Evolutionary conservation across 2,888 invertebrate species (phyloP).

Genomic region (Tetragonula carbonaria): DNA sequence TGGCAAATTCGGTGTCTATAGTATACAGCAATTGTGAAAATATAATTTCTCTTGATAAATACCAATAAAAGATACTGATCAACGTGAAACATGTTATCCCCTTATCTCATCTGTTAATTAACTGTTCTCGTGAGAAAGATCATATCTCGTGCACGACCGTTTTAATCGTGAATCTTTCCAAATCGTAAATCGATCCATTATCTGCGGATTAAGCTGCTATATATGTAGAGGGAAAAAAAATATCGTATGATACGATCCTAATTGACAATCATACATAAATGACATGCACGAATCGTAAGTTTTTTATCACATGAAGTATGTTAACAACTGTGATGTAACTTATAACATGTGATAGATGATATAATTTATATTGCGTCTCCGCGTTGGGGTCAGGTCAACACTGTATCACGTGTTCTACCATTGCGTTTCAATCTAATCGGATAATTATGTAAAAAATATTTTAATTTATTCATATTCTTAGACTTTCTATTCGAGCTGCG

Average conservation of each 20-base stretch:
- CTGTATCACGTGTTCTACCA: neutral
- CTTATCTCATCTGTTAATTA: constrained; percentile 27
- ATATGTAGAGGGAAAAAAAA: too few relatives aligned
- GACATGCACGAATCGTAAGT: neutral
- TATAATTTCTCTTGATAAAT: too few relatives aligned
- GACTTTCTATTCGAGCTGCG: neutral
- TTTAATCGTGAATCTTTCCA: constrained; percentile 35
- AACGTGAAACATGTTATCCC: neutral
- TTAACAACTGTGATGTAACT: constrained; percentile 12
- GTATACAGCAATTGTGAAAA: neutral
- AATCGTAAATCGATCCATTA: neutral
- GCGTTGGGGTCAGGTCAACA: constrained; percentile 21
- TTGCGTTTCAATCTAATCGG: neutral
- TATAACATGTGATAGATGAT: neutral
- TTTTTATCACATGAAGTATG: neutral
- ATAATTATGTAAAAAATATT: neutral
- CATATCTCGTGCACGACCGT: neutral
- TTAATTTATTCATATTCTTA: neutral
- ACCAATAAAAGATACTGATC: neutral
- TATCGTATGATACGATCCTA: neutral
- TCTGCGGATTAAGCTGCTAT: neutral
- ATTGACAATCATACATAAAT: neutral
- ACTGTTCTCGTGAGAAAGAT: neutral
- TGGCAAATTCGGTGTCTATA: too few relatives aligned
- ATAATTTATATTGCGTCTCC: neutral